Evolutionary conservation across 2,113 vertebrate genomes (phyloP).

Genomic region (Perognathus longimembris): DNA sequence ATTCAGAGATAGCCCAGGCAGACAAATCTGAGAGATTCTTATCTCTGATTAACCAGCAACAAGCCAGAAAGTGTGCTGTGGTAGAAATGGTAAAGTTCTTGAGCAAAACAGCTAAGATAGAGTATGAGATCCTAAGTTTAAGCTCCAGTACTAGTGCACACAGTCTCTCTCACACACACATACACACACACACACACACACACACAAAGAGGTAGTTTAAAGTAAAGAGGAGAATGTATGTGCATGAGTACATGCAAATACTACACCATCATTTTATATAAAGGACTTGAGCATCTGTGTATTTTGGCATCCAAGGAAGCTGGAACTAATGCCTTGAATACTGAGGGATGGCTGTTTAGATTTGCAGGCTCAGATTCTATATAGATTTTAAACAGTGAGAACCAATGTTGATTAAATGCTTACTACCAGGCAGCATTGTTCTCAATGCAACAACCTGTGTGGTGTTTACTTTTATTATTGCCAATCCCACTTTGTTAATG

Average conservation of each 20-base stretch:
- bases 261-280: not conserved
- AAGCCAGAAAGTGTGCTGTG: too few species aligned
- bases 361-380: conserved; percentile 4
- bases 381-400: conserved; percentile 3
- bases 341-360: not conserved
- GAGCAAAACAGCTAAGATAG: too few species aligned
- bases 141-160: too few species aligned
- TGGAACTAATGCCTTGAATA: not conserved
- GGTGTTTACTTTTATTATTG: not conserved
- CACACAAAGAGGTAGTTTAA: too few species aligned
- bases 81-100: too few species aligned
- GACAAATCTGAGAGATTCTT: too few species aligned
- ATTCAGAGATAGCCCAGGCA: too few species aligned
- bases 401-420: not conserved
- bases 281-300: not conserved
- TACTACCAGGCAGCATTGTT: not conserved
- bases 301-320: not conserved
- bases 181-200: too few species aligned
- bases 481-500: not conserved
- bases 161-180: too few species aligned
- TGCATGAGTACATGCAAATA: not conserved
- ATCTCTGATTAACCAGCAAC: too few species aligned
- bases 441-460: not conserved
- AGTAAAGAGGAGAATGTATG: not conserved
- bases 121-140: too few species aligned